A percentile compares a stretch with the other conserved stretches of the same genome.
These are phyloP conservation scores for Callipepla squamata DNA, from an alignment of 2,113 vertebrate species.

Conservation along the genomic window DNA sequence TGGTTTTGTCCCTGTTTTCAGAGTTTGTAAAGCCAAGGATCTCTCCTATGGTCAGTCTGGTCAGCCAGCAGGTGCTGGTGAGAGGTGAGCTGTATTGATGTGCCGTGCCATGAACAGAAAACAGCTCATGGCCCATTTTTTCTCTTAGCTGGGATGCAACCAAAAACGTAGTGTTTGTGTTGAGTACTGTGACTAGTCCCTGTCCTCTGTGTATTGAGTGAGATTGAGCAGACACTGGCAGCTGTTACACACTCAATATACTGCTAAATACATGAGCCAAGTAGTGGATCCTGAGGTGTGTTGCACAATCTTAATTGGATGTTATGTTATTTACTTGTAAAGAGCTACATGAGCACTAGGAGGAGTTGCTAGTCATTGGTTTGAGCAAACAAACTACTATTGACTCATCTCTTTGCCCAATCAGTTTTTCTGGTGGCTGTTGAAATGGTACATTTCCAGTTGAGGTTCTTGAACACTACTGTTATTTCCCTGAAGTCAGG, in stretches of 20 bases:
- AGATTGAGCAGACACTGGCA: background rate
- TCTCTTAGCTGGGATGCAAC: background rate
- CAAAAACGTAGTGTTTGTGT: background rate
- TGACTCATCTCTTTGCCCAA: background rate
- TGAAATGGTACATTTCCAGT: background rate
- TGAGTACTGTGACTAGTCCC: background rate
- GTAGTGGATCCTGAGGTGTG: background rate
- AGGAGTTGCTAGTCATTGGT: background rate
- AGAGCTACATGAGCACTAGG: background rate
- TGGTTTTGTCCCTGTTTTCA: fast-evolving
- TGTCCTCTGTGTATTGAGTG: background rate
- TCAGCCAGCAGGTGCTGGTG: background rate
- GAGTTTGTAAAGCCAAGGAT: background rate
- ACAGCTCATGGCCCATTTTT: background rate
- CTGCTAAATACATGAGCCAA: background rate
- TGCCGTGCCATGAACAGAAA: background rate
- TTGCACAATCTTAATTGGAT: background rate
- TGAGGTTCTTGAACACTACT: background rate
- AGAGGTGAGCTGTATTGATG: background rate
- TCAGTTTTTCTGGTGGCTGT: background rate
- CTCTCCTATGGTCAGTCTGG: background rate
- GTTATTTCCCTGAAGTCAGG: background rate
- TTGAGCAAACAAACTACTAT: background rate
- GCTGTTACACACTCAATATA: background rate
- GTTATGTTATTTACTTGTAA: background rate